These are phyloP conservation scores for Zoanthus solanderi DNA, from an alignment of 92 coral and sea anemone species.

Conservation along the genomic window DNA sequence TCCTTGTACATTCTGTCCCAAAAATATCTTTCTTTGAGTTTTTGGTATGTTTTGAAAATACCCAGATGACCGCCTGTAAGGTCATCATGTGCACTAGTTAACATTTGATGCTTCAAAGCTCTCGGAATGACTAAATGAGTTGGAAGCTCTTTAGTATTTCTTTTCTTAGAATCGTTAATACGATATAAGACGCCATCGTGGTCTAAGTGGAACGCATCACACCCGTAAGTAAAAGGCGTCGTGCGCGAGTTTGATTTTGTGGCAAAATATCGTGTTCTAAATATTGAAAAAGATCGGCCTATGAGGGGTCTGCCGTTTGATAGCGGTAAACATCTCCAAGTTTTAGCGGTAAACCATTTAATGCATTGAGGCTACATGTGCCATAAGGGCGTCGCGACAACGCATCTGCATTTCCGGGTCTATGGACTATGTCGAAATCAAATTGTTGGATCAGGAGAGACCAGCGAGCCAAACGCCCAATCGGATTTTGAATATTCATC, in stretches of 20 bases:
- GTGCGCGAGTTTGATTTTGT: slow-evolving; percentile 5
- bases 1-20: neutral
- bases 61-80: slow-evolving; percentile 57
- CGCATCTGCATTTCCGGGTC: slow-evolving; percentile 20
- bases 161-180: neutral
- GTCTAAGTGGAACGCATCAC: neutral
- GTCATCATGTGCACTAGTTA: neutral
- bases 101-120: slow-evolving; percentile 29
- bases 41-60: slow-evolving; percentile 43
- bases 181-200: neutral
- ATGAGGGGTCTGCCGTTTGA: neutral
- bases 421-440: slow-evolving; percentile 39
- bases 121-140: neutral
- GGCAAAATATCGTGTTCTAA: slow-evolving; percentile 1
- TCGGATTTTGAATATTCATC: slow-evolving; percentile 38
- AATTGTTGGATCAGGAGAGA: slow-evolving; percentile 30
- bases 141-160: neutral
- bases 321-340: slow-evolving; percentile 14
- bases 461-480: slow-evolving; percentile 46
- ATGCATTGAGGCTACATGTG: slow-evolving; percentile 8
- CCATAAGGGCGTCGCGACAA: slow-evolving; percentile 17
- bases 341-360: slow-evolving; percentile 31
- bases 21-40: neutral
- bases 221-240: neutral
- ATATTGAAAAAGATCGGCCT: neutral